Evolutionary conservation across 2,113 vertebrate species (phyloP).

Genomic region (Orientallactaga bullata): DNA sequence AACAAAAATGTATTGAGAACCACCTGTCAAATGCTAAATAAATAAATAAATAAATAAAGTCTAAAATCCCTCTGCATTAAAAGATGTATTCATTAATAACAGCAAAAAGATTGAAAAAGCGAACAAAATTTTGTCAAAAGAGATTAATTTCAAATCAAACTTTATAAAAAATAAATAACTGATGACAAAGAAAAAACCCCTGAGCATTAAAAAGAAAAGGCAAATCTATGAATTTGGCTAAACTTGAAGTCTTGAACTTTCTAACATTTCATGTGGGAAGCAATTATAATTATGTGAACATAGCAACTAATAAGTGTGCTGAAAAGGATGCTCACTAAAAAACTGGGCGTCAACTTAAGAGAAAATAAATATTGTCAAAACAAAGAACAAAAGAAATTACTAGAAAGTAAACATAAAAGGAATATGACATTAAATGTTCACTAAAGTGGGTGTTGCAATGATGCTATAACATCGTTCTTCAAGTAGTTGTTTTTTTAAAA

Average conservation of each 20-base stretch:
- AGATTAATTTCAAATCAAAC: constrained; percentile 72
- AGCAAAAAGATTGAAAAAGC: constrained; percentile 67
- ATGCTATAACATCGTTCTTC: constrained; percentile 48
- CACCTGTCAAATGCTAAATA: constrained; percentile 49
- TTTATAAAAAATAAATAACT: constrained; percentile 56
- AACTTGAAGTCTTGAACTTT: constrained; percentile 59
- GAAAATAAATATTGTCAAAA: constrained; percentile 74
- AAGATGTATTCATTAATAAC: constrained; percentile 76
- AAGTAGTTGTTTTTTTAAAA: constrained; percentile 59
- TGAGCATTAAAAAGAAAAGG: constrained; percentile 76
- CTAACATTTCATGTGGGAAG: constrained; percentile 70
- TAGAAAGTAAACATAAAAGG: constrained; percentile 77
- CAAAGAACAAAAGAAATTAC: constrained; percentile 74
- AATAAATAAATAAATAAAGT: constrained; percentile 43
- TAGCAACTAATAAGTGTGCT: constrained; percentile 61
- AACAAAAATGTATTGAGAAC: constrained; percentile 63
- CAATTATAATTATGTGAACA: constrained; percentile 60
- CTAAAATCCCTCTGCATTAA: constrained; percentile 48
- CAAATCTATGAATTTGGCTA: constrained; percentile 56
- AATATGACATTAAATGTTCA: constrained; percentile 57
- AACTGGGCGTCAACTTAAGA: constrained; percentile 64
- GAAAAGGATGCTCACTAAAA: constrained; percentile 66
- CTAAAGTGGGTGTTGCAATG: constrained; percentile 39
- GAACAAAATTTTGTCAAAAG: constrained; percentile 72
- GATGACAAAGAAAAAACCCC: constrained; percentile 74